Percentiles rank a stretch among this genome's conserved stretches.
Evolutionary conservation across 2,797 vertebrate genomes (phyloP).

Genomic region (Hapalemur alaotrensis): DNA sequence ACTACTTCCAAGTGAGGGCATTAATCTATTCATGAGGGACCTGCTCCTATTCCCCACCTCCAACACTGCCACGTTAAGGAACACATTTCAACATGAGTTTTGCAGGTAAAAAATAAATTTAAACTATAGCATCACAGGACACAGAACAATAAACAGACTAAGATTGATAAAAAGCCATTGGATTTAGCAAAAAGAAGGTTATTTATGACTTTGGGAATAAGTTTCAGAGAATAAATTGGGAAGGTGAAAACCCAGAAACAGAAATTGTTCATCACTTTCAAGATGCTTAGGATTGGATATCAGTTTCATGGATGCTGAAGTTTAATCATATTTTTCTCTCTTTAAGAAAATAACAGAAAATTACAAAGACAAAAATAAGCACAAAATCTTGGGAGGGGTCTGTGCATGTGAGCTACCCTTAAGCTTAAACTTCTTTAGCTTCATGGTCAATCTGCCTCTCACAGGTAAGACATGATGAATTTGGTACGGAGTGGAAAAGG

Average conservation of each 20-base stretch:
- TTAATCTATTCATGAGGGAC: background rate
- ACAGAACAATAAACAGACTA: background rate
- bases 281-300: background rate
- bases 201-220: background rate
- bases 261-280: background rate
- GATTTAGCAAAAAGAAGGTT: background rate
- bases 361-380: background rate
- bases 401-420: rapidly evolving
- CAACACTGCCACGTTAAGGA: background rate
- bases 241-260: background rate
- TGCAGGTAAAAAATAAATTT: background rate
- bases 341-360: background rate
- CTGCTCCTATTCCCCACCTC: too few relatives aligned
- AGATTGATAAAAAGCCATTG: background rate
- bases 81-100: background rate
- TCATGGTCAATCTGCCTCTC: background rate
- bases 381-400: background rate
- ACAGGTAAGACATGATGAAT: background rate
- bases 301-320: background rate
- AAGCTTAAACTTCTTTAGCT: background rate
- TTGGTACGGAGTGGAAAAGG: background rate
- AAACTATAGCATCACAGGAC: background rate
- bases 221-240: background rate
- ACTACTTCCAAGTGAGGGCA: background rate
- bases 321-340: background rate